phyloP scores from a whole-genome alignment of 2,888 invertebrate genomes.

The Troides helena region DNA sequence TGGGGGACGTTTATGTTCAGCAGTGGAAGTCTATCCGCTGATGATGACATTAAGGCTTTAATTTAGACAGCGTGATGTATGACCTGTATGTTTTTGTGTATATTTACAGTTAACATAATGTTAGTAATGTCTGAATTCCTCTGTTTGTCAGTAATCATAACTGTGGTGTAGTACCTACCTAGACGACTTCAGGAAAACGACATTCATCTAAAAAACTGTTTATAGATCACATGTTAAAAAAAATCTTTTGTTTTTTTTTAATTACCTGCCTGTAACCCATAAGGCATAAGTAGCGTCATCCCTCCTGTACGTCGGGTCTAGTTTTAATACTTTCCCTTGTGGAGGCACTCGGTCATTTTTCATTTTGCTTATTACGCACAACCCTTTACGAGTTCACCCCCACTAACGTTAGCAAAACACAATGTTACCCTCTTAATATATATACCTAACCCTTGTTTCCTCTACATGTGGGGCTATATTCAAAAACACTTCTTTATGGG shows the following conservation, averaged over 20 bases:
- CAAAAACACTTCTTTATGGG: neutral
- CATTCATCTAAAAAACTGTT: too few relatives aligned
- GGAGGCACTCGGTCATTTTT: constrained; percentile 62
- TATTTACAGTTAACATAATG: neutral
- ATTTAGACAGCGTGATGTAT: neutral
- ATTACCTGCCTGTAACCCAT: constrained; percentile 25
- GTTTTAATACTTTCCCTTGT: constrained; percentile 66
- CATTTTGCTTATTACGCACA: constrained; percentile 67
- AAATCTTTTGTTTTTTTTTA: constrained; percentile 12
- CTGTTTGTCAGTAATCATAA: too few relatives aligned
- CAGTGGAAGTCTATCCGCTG: too few relatives aligned
- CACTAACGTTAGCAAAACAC: constrained; percentile 45
- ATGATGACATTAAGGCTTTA: neutral
- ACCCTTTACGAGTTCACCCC: constrained; percentile 72
- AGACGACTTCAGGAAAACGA: too few relatives aligned
- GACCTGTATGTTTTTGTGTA: too few relatives aligned
- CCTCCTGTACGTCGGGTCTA: constrained; percentile 37
- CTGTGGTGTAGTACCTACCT: too few relatives aligned
- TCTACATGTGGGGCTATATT: neutral
- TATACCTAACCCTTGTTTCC: neutral
- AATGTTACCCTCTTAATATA: neutral
- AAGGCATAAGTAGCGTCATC: constrained; percentile 27
- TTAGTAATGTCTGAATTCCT: too few relatives aligned
- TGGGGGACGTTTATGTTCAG: too few relatives aligned
- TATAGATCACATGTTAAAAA: neutral